Conservation (phyloP, 2,888 invertebrate genomes). For the Sphaeridia pumilis region DNA sequence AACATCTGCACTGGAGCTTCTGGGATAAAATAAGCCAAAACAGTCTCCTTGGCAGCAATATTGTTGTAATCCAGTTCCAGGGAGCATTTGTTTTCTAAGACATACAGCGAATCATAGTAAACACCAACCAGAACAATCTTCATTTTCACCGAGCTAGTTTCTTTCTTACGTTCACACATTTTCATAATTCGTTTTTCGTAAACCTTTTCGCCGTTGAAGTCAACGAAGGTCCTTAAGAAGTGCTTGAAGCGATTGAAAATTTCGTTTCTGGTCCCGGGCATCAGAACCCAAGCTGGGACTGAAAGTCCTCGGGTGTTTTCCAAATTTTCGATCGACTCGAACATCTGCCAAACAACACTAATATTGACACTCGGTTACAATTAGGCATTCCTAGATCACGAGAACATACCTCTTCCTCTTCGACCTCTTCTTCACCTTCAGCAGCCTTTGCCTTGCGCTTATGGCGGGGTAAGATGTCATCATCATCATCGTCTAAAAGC, state of each 20-base stretch:
- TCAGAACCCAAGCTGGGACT: slow-evolving; percentile 90
- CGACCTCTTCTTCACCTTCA: slow-evolving; percentile 4
- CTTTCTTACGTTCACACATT: slow-evolving; percentile 65
- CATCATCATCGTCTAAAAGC: slow-evolving; percentile 22
- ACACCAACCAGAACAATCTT: too few species aligned
- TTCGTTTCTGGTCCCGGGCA: slow-evolving; percentile 90
- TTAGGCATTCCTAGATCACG: too few species aligned
- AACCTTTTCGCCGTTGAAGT: slow-evolving; percentile 71
- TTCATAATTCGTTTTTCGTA: slow-evolving; percentile 85
- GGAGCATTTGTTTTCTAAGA: slow-evolving; percentile 53
- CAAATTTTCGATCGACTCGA: slow-evolving; percentile 93
- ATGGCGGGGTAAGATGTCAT: slow-evolving; percentile 17
- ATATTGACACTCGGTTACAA: background rate
- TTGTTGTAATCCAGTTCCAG: slow-evolving; percentile 87
- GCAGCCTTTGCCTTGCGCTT: slow-evolving; percentile 6
- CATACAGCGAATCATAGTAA: background rate
- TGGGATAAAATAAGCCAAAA: slow-evolving; percentile 89
- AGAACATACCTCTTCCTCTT: slow-evolving; percentile 4
- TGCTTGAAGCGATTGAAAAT: slow-evolving; percentile 85
- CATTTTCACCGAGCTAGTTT: background rate
- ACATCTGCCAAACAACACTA: slow-evolving; percentile 41
- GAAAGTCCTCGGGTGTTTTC: slow-evolving; percentile 95
- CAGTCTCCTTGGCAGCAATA: slow-evolving; percentile 79
- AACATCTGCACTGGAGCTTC: slow-evolving; percentile 96
- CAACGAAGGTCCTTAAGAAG: slow-evolving; percentile 79